These are phyloP conservation scores for Nibea coibor DNA, from an alignment of 2,113 vertebrate species.

Conservation along the genomic window DNA sequence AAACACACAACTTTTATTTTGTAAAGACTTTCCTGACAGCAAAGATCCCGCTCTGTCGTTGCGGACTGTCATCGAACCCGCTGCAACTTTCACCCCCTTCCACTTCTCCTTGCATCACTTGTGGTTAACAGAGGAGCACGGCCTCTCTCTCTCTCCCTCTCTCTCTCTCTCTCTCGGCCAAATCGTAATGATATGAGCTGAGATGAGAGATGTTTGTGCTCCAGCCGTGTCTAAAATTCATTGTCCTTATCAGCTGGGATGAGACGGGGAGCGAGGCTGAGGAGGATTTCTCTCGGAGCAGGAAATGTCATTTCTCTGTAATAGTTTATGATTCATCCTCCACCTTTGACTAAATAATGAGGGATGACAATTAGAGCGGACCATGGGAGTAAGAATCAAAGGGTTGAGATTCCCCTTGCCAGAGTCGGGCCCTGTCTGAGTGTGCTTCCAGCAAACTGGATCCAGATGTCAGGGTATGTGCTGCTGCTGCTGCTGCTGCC, in stretches of 20 bases:
- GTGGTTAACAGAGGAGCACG: slow-evolving; percentile 50
- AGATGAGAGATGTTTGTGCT: slow-evolving; percentile 67
- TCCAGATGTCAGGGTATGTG: slow-evolving; percentile 83
- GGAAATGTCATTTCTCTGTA: slow-evolving; percentile 79
- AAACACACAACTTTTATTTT: slow-evolving; percentile 39
- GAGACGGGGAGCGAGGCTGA: slow-evolving; percentile 63
- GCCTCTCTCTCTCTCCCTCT: not conserved
- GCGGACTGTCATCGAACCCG: slow-evolving; percentile 59
- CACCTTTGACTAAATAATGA: slow-evolving; percentile 86
- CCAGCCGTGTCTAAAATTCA: slow-evolving; percentile 57
- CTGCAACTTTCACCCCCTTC: slow-evolving; percentile 44
- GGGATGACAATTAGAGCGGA: slow-evolving; percentile 84
- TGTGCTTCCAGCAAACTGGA: slow-evolving; percentile 81
- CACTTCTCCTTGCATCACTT: slow-evolving; percentile 40
- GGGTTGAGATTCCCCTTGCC: slow-evolving; percentile 80
- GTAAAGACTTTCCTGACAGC: slow-evolving; percentile 53
- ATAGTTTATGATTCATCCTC: slow-evolving; percentile 80
- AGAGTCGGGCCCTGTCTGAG: slow-evolving; percentile 75
- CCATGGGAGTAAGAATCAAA: slow-evolving; percentile 81
- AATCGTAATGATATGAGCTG: slow-evolving; percentile 39
- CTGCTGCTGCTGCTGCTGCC: slow-evolving; percentile 62
- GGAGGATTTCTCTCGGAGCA: slow-evolving; percentile 73
- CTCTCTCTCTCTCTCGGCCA: not conserved
- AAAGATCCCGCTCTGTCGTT: slow-evolving; percentile 53
- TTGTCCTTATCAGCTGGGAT: slow-evolving; percentile 72